Base-by-base conservation (phyloP, 2,888 invertebrate species). In the Andricus quercusramuli region DNA sequence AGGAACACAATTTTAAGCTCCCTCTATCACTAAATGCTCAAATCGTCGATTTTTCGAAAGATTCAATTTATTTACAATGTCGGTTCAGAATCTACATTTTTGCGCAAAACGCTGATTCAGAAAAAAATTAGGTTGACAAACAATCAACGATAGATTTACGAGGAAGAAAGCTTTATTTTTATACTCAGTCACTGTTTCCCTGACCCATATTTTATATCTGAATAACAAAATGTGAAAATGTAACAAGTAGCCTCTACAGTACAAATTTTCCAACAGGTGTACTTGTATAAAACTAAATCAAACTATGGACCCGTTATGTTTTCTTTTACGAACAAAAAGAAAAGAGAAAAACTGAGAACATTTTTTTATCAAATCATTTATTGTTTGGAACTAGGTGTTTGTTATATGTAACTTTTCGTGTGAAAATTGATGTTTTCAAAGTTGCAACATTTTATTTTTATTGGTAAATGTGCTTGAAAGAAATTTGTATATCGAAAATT, bases 41-140 rank as follows among this genome's bases (percentile, higher is more conserved):
- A 22, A 44, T 47, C 5, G 13, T 17, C 64, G 17, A 29, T 64
- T 29, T 29, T 64, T 74, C 37, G 37, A 56, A 47, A 47, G 56
- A 74, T 32, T 56, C n/a, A 59, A 59, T 74, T 74, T 74, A 56
- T 74, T 56, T 74, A 74, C 74, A 74, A 74, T 37, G n/a, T 29
- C n/a, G 32, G n/a, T 51, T 47, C 51, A 74, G 9, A 74, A 74
- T 56, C 56, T 56, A 74, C 56, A 59, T 37, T 37, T 32, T 56
- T 56, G 32, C 13, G 32, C n/a, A 74, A 70, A 56, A 59, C 20
- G 59, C 59, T 56, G n/a, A 56, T 59, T 56, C n/a, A 3, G 8
- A 64, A 15, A 56, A 56, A 13, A 22, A 32, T 74, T 56, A n/a
- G 29, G n/a, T 74, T 56, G 51, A 1, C 47, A 29, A 70, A 68